Base-by-base conservation (phyloP, 2,888 invertebrate species). In the Stomorhina lunata region DNA sequence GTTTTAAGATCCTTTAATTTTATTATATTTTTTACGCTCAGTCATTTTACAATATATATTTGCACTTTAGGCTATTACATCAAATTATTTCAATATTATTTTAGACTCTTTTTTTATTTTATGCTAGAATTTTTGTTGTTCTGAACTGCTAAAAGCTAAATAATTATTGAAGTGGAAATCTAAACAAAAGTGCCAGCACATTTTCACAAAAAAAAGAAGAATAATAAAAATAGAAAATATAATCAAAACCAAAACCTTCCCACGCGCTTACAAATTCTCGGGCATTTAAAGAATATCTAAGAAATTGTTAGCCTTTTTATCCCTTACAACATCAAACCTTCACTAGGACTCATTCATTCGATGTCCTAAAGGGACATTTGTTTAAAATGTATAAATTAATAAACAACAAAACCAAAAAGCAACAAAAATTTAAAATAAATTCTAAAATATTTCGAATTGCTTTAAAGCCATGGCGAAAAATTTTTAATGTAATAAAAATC, bases 141-240 rank as follows among this genome's bases (percentile, higher is more conserved):
- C 7, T n/a, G n/a, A n/a, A n/a, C 9, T 55, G 9, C 4, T 32
- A n/a, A 40, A 53, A 50, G 40, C n/a, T 55, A 37, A 15, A 59
- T 68, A 59, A 76, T 76, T 76, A 68, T 50, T 76, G 66, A 76
- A 68, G 76, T 68, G 59, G 59, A 76, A 76, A 57, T 48, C 48
- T 34, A 59, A 76, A 66, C 66, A 76, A 76, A 66, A 59, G 17
- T 57, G 2, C 34, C 43, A 76, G 37, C 61, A 10, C 57, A 27
- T 1, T 63, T 43, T n/a, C 40, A 65, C 25, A 65, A 4, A 6
- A 9, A 6, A 32, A 32, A 6, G 4, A 4, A 32, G 32, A 32
- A 32, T 32, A 32, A 6, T 32, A 4, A 32, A 32, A 32, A 4
- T 32, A 4, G 9, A 9, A 6, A 6, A 6, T 6, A 6, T 32